Conservation (phyloP, 2,888 invertebrate genomes). For the Luffia ferchaultella region DNA sequence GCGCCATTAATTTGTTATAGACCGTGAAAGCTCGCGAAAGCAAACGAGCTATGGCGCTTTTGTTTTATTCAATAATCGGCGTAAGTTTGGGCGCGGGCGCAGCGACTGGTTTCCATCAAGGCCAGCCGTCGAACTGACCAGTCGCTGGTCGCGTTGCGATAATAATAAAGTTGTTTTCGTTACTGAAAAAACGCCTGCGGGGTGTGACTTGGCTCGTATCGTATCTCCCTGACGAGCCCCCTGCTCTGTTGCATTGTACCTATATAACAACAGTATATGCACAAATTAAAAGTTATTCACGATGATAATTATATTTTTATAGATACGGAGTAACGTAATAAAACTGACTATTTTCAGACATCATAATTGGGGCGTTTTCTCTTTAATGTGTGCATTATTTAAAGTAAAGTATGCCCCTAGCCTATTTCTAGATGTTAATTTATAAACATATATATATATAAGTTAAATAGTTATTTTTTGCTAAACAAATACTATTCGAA, state of each 20-base stretch:
- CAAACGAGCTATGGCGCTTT: slow-evolving; percentile 43
- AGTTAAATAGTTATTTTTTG: too few species aligned
- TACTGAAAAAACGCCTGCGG: slow-evolving; percentile 15
- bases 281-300: too few species aligned
- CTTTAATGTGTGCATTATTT: too few species aligned
- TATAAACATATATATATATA: too few species aligned
- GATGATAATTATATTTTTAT: too few species aligned
- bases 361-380: too few species aligned
- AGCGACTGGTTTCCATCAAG: slow-evolving; percentile 59
- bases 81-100: slow-evolving; percentile 52
- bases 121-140: slow-evolving; percentile 60
- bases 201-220: slow-evolving; percentile 7
- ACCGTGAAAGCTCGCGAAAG: background rate
- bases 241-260: background rate
- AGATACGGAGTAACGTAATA: too few species aligned
- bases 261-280: too few species aligned
- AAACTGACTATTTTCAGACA: too few species aligned
- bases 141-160: slow-evolving; percentile 14
- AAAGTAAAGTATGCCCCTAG: too few species aligned
- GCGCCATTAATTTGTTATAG: background rate
- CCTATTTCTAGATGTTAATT: too few species aligned
- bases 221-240: background rate
- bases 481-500: too few species aligned
- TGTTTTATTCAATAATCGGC: slow-evolving; percentile 65
- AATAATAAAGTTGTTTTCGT: slow-evolving; percentile 13